Evolutionary conservation across 1,140 invertebrate species (phyloP).

Genomic region (Saccostrea glomerata): DNA sequence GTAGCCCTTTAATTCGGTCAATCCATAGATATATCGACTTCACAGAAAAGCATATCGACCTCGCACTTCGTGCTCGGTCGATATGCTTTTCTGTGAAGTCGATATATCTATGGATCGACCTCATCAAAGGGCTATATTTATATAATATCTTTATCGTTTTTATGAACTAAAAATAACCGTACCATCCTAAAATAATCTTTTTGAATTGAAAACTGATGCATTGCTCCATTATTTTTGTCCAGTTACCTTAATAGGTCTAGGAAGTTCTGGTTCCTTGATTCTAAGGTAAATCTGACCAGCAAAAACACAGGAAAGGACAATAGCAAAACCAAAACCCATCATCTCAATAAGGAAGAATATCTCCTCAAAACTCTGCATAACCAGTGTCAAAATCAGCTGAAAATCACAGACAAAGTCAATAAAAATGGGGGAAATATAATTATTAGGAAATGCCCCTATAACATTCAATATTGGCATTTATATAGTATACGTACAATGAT

Average conservation of each 20-base stretch:
- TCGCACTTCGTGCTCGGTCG: too few species aligned
- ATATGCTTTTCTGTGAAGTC: too few species aligned
- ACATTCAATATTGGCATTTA: neutral
- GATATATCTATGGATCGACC: too few species aligned
- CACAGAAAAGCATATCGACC: too few species aligned
- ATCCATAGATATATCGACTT: too few species aligned
- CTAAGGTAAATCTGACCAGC: slow-evolving; percentile 70
- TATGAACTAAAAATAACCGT: too few species aligned
- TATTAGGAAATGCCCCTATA: neutral
- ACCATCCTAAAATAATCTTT: too few species aligned
- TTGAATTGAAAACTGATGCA: too few species aligned
- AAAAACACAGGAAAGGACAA: slow-evolving; percentile 68
- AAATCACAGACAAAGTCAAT: slow-evolving; percentile 48
- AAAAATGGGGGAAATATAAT: neutral
- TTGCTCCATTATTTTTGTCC: neutral
- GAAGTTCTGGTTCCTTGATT: slow-evolving; percentile 66
- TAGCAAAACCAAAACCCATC: slow-evolving; percentile 72
- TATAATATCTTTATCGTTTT: too few species aligned
- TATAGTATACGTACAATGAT: slow-evolving; percentile 85
- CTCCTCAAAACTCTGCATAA: slow-evolving; percentile 73
- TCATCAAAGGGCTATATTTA: too few species aligned
- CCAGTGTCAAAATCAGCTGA: slow-evolving; percentile 69
- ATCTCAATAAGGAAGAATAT: slow-evolving; percentile 75
- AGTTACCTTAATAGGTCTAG: slow-evolving; percentile 70
- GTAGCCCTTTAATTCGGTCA: too few species aligned